Evolutionary conservation across 2,113 vertebrate species (phyloP).

Genomic region (Stomatorhinus ivindoensis): DNA sequence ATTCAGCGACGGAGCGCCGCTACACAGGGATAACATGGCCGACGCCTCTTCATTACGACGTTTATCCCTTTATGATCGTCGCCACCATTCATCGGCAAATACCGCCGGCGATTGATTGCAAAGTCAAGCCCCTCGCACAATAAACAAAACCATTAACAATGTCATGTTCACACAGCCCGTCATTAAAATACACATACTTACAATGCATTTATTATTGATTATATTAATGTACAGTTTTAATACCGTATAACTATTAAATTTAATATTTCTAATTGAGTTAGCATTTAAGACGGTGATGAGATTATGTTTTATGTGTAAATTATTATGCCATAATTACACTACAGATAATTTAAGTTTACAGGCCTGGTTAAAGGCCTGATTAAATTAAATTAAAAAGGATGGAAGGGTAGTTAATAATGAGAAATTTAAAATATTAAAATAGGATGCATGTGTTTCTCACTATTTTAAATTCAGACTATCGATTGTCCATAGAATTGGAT

Average conservation of each 20-base stretch:
- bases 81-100: constrained; percentile 46
- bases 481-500: background rate
- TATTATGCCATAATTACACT: constrained; percentile 29
- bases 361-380: background rate
- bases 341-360: constrained; percentile 14
- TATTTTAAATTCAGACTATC: background rate
- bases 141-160: constrained; percentile 61
- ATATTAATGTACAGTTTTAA: constrained; percentile 30
- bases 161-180: constrained; percentile 22
- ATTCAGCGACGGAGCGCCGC: constrained; percentile 59
- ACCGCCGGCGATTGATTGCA: constrained; percentile 58
- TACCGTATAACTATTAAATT: constrained; percentile 43
- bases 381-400: background rate
- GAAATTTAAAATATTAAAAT: constrained; percentile 8
- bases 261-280: constrained; percentile 51
- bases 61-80: constrained; percentile 63
- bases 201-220: constrained; percentile 47
- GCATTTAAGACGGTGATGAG: constrained; percentile 45
- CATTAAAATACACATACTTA: constrained; percentile 45
- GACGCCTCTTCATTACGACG: constrained; percentile 60
- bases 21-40: constrained; percentile 52
- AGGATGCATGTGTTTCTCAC: background rate
- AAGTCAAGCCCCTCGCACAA: constrained; percentile 49
- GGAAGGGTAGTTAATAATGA: background rate
- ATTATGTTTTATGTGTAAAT: constrained; percentile 43